Evolutionary conservation across 1,140 invertebrate species (phyloP).

Genomic region (Psix sp.): DNA sequence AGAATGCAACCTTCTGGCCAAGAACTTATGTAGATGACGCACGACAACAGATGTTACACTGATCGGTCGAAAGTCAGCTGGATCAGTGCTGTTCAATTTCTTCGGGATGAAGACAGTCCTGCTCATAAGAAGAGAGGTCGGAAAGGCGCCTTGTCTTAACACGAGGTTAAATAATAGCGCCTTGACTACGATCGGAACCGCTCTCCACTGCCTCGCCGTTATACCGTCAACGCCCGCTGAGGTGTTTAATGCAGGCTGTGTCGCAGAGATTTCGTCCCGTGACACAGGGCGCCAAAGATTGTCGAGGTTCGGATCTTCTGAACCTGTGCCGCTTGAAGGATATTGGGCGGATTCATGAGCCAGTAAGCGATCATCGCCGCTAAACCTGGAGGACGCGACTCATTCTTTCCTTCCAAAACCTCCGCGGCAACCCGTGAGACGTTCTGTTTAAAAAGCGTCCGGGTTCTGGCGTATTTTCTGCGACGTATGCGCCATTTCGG

Average conservation of each 20-base stretch:
- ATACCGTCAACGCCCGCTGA: slow-evolving; percentile 38
- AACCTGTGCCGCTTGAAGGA: neutral
- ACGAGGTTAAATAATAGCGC: slow-evolving; percentile 35
- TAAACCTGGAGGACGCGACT: neutral
- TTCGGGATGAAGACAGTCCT: slow-evolving; percentile 57
- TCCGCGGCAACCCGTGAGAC: neutral
- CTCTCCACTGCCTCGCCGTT: slow-evolving; percentile 9
- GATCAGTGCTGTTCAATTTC: slow-evolving; percentile 2
- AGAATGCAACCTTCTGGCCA: slow-evolving; percentile 11
- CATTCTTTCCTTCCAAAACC: neutral
- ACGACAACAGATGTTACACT: slow-evolving; percentile 32
- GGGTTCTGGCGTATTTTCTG: neutral
- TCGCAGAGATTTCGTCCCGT: neutral
- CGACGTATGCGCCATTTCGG: neutral
- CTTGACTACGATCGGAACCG: slow-evolving; percentile 5
- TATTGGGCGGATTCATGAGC: neutral
- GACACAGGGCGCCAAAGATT: neutral
- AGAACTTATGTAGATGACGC: slow-evolving; percentile 40
- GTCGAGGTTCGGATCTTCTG: neutral
- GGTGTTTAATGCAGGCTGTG: neutral
- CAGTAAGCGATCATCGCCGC: neutral
- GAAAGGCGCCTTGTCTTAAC: slow-evolving; percentile 5
- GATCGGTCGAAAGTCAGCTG: slow-evolving; percentile 42
- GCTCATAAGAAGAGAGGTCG: neutral
- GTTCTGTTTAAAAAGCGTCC: neutral